Evolutionary conservation across 2,113 vertebrate species (phyloP).

Genomic region (Cathartes aura): DNA sequence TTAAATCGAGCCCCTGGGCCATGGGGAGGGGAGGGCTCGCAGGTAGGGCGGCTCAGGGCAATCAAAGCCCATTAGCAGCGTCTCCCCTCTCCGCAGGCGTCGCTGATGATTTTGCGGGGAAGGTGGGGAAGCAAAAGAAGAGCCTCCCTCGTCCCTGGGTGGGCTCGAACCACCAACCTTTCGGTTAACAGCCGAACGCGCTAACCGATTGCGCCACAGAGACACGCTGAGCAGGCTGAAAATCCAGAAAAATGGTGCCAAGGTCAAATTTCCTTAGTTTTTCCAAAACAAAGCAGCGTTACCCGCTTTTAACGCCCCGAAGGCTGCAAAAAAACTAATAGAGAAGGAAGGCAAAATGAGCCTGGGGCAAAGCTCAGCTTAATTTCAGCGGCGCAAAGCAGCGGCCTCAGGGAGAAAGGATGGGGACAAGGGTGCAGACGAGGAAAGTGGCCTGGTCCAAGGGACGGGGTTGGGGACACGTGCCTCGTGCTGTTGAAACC

Average conservation of each 20-base stretch:
- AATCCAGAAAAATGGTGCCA: background rate
- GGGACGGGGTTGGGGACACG: background rate
- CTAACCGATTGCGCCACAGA: conserved; percentile 83
- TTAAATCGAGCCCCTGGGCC: background rate
- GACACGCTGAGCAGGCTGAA: accelerated
- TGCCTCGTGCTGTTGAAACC: background rate
- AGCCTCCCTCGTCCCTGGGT: conserved; percentile 71
- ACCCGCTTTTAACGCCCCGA: background rate
- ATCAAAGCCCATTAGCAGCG: background rate
- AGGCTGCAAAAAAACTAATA: too few relatives aligned
- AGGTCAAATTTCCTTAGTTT: background rate
- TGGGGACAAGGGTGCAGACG: background rate
- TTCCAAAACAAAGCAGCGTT: accelerated
- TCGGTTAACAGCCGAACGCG: conserved; percentile 84
- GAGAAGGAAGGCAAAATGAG: background rate
- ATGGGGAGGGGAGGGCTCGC: accelerated
- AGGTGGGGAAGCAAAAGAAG: too few relatives aligned
- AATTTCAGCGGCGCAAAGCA: background rate
- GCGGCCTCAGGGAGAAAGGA: background rate
- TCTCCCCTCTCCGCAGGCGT: too few relatives aligned
- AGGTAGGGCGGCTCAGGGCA: background rate
- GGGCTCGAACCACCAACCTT: conserved; percentile 86
- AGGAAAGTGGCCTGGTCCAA: background rate
- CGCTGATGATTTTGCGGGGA: too few relatives aligned
- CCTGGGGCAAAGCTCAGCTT: background rate